phyloP scores from a whole-genome alignment of 1,140 invertebrate species.

The Brachionus sp. region DNA sequence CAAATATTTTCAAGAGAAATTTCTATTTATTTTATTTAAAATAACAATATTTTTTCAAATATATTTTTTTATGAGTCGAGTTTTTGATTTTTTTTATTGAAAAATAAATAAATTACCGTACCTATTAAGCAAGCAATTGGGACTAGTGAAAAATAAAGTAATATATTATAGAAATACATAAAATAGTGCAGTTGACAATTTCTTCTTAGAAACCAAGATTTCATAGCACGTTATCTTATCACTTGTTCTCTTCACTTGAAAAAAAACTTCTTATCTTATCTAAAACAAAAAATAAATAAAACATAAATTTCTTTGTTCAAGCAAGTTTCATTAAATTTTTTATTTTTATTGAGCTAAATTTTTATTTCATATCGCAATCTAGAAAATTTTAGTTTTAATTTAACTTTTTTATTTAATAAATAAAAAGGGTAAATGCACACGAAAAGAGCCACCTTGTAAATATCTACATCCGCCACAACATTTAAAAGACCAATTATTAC shows the following conservation, averaged over 20 bases:
- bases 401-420: conserved; percentile 57
- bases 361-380: conserved; percentile 51
- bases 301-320: background rate
- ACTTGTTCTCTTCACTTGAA: background rate
- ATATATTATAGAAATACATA: background rate
- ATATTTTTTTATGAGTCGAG: background rate
- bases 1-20: background rate
- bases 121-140: background rate
- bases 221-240: conserved; percentile 29
- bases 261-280: background rate
- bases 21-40: background rate
- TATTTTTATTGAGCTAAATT: conserved; percentile 47
- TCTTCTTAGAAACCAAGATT: conserved; percentile 6
- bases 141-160: background rate
- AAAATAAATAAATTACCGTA: background rate
- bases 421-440: conserved; percentile 90
- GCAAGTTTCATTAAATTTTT: conserved; percentile 47
- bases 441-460: conserved; percentile 99
- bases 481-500: conserved; percentile 96
- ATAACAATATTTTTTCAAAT: background rate
- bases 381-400: background rate
- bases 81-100: background rate
- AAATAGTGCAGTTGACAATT: conserved; percentile 3
- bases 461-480: conserved; percentile 99
- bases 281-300: conserved; percentile 2